These are phyloP conservation scores for Spialia ferax DNA, from an alignment of 2,888 invertebrate species.

Conservation along the genomic window DNA sequence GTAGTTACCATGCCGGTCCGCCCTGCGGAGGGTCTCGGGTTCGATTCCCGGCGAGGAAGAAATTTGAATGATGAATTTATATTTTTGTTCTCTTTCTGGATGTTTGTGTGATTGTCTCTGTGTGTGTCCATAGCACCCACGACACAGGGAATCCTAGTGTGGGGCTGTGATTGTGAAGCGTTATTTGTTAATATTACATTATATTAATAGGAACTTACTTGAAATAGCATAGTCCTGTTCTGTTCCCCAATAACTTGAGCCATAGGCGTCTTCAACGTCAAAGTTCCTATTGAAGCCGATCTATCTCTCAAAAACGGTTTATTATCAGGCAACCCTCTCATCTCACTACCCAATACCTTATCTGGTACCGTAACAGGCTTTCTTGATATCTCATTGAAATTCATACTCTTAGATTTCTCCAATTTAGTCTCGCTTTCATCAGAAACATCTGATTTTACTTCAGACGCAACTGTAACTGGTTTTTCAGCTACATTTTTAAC, in stretches of 20 bases:
- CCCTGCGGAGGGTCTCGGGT: no score
- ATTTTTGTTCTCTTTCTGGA: no score
- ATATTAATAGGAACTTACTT: conserved; percentile 87
- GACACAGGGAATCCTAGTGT: no score
- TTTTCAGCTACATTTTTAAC: conserved; percentile 36
- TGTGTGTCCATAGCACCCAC: no score
- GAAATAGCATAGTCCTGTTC: conserved; percentile 97
- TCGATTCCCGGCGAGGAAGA: no score
- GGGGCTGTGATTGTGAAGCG: no score
- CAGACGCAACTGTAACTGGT: neutral
- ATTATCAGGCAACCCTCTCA: conserved; percentile 65
- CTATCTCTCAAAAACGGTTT: conserved; percentile 83
- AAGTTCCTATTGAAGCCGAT: conserved; percentile 88
- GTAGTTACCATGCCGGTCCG: no score
- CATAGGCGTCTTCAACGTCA: conserved; percentile 78
- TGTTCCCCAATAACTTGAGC: conserved; percentile 88
- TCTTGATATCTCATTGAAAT: conserved; percentile 64
- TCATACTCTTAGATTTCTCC: conserved; percentile 50
- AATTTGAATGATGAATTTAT: no score
- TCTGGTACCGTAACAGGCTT: conserved; percentile 30
- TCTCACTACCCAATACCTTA: conserved; percentile 43
- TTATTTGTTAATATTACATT: no score
- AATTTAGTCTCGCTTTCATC: conserved; percentile 37
- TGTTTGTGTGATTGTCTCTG: no score
- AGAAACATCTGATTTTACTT: conserved; percentile 34